Evolutionary conservation across 2,113 vertebrate genomes (phyloP), one percentile per base, ranked within the genome.

Genomic region (Crypturellus undulatus): DNA sequence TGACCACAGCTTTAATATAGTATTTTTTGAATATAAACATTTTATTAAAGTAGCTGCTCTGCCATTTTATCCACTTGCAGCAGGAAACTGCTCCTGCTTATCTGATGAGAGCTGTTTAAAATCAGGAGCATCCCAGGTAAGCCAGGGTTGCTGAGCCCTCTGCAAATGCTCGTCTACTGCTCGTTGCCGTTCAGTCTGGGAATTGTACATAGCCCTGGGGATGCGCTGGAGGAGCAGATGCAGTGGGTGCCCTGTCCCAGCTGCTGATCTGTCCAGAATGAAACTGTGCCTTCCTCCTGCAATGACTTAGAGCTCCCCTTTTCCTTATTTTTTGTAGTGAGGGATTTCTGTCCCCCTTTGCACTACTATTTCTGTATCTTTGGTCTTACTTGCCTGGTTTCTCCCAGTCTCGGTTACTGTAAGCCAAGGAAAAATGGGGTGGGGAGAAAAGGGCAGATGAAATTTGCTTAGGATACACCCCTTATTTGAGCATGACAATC

Each of bases 401-500:
- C 43, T 71, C 52, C 22, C 9, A 40, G 24, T 19, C 42, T 32
- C 26, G 5, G 36, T 54, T 67, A 26, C 15, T n/a, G 26, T 30
- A 65, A 91, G 36, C 28, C 52, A 64, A 59, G 63, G 38, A 51
- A 64, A 40, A 72, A 34, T 38, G 52, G 22, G 49, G 49, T 6
- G 22, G 49, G 21, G 49, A 22, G 49, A 51, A 51, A 20, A 10
- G 28, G 30, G 42, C 18, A 26, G 59, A 70, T 47, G 22, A 73
- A 76, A 86, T 69, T 85, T 70, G 43, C 80, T 90, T 70, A 47
- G 45, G 24, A 32, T 42, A 21, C 28, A 76, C 21, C 58, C 75
- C 32, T 77, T 67, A 76, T 73, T 32, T 77, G 77, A 93, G 64
- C 40, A 45, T 49, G 72, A 86, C 54, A 75, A 71, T 62, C 72